Percentiles rank a stretch among this genome's conserved stretches.
These are phyloP conservation scores for Peromyscus aztecus DNA, from an alignment of 2,797 vertebrate genomes.

Conservation along the genomic window DNA sequence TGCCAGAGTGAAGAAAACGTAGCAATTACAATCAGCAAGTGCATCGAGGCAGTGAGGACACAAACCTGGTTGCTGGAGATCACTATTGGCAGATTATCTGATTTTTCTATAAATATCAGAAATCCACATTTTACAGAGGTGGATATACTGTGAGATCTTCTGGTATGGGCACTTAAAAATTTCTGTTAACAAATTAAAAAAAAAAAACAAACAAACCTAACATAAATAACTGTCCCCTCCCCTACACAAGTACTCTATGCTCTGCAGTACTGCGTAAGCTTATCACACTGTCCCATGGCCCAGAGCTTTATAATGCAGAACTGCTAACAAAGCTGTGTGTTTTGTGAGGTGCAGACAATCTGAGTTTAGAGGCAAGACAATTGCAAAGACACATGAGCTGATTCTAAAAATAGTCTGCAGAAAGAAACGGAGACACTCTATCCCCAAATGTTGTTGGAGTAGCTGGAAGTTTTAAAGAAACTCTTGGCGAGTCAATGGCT, in stretches of 20 bases:
- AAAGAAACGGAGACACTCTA: not conserved
- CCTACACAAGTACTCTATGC: not conserved
- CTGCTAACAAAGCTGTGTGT: not conserved
- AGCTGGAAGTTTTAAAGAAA: slow-evolving; percentile 29
- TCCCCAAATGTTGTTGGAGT: not conserved
- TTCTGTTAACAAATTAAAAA: not conserved
- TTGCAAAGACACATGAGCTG: not conserved
- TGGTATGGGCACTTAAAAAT: not conserved
- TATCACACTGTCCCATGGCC: not conserved
- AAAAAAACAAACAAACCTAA: not conserved
- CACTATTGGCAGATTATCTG: not conserved
- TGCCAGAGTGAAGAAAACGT: not conserved
- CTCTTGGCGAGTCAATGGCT: not conserved
- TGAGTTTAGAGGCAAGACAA: not conserved
- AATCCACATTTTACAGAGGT: not conserved
- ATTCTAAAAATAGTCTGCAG: slow-evolving; percentile 25
- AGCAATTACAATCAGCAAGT: not conserved
- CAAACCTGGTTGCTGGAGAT: not conserved
- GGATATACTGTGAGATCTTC: not conserved
- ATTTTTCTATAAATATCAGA: not conserved
- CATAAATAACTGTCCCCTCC: not conserved
- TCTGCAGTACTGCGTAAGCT: not conserved
- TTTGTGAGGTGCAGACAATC: not conserved
- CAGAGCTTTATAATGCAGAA: not conserved
- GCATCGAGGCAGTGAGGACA: fast-evolving